Base-by-base conservation (phyloP, 2,888 invertebrate species). In the Syritta pipiens region DNA sequence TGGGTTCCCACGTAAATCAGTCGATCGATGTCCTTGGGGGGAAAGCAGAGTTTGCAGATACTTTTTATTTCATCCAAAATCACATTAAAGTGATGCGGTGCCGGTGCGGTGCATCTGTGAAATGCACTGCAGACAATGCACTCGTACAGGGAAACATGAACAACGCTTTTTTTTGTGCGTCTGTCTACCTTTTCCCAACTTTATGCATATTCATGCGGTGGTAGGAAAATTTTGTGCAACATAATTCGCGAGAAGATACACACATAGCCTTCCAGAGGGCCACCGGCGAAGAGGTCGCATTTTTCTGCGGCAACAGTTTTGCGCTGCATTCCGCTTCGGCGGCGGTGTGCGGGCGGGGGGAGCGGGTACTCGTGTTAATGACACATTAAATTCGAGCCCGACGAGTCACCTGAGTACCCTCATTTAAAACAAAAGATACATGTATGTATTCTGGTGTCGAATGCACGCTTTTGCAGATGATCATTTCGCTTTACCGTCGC, bases 31-130 rank as follows among this genome's bases (percentile, higher is more conserved):
- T n/a, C n/a, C n/a, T n/a, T n/a, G n/a, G n/a, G n/a, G n/a, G n/a
- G n/a, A n/a, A n/a, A n/a, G n/a, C n/a, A n/a, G n/a, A n/a, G n/a
- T n/a, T n/a, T n/a, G n/a, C 28, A 24, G 37, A 55, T 49, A 65
- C 51, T 60, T 46, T 60, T 53, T 48, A 68, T 68, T 28, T 69
- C n/a, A 75, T 75, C 75, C 75, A 40, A 75, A 75, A 75, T 69
- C 75, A 55, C 69, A 68, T 68, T 75, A 75, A 68, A 75, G 69
- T 75, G 68, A 68, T 75, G 75, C n/a, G 68, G 67, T 74, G 74
- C 74, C 67, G 3, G 9, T 48, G 14, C 28, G 46, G 40, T 37
- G 6, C 12, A n/a, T 6, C 55, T 10, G 17, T 32, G 46, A 57
- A 72, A 59, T 60, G 44, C 68, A 35, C 67, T 30, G 4, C 74